Evolutionary conservation across 1,140 invertebrate genomes (phyloP), one percentile per base, ranked within the genome.

Genomic region (Venturia canescens): DNA sequence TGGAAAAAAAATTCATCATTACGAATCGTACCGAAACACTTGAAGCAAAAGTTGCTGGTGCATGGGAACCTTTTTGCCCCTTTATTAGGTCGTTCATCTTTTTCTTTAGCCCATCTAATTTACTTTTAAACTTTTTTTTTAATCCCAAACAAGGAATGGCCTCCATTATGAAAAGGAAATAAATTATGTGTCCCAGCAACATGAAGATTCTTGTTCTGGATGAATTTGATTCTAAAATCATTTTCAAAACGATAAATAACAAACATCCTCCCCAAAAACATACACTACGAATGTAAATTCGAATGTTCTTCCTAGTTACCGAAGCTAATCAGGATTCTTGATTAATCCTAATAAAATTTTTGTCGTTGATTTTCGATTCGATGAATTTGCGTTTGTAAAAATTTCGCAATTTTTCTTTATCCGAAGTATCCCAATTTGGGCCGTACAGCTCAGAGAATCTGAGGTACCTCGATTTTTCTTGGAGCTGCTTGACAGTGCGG

Each of bases 91-190:
- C 44, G 23, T 66, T 80, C 16, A 87, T 79, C 81, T 87, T 90
- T 87, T 84, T 90, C 69, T 81, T 89, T 83, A 83, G 87, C 67
- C 83, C 77, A 7, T 80, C 50, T 44, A 86, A 79, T 72, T 86
- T 87, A 21, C 79, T 69, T 7, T 81, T 15, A 11, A 82, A 31
- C 60, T 80, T 83, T 60, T 31, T 21, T 3, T 78, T 50, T 7
- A 80, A 70, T 31, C 53, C 38, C n/a, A 70, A 67, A 15, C 69
- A 38, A 16, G n/a, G 48, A 7, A 63, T 48, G n/a, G 72, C 34
- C 26, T 74, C 31, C n/a, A 67, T 75, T 11, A 34, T 23, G 11
- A 29, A 48, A 11, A 71, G 44, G 31, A 72, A 0, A 23, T 21
- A 26, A n/a, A 78, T 13, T 27, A 81, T 57, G 11, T 29, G 38